Evolutionary conservation across 2,797 vertebrate species (phyloP).

Genomic region (Euphonia xanthogaster): DNA sequence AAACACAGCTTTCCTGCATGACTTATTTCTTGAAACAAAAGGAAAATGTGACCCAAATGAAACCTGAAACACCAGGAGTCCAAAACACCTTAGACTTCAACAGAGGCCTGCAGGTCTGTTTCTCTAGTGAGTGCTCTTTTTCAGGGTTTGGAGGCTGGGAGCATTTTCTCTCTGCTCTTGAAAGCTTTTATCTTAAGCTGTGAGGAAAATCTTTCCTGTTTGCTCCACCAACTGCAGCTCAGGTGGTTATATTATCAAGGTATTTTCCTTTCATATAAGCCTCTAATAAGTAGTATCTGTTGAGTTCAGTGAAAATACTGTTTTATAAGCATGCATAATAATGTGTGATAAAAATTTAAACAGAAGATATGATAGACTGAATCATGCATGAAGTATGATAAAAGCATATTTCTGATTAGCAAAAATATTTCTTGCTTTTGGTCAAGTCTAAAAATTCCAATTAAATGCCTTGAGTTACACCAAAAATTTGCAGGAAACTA

Average conservation of each 20-base stretch:
- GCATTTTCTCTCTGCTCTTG: background rate
- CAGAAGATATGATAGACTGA: background rate
- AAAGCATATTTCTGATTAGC: background rate
- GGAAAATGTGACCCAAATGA: background rate
- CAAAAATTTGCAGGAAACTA: background rate
- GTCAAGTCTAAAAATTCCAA: background rate
- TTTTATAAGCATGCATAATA: background rate
- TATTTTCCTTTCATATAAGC: background rate
- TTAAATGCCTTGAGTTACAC: background rate
- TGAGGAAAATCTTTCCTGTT: background rate
- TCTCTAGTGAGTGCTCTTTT: fast-evolving
- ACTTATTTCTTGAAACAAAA: background rate
- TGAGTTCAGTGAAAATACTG: background rate
- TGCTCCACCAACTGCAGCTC: background rate
- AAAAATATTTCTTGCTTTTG: background rate
- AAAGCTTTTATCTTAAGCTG: background rate
- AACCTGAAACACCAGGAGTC: background rate
- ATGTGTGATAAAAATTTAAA: background rate
- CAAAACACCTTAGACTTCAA: background rate
- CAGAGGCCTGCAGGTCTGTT: background rate
- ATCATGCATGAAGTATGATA: background rate
- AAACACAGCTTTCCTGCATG: background rate
- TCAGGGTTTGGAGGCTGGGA: background rate
- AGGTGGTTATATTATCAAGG: background rate
- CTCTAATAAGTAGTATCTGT: background rate